Base-by-base conservation (phyloP, 1,140 invertebrate species). In the Bombus haemorrhoidalis region DNA sequence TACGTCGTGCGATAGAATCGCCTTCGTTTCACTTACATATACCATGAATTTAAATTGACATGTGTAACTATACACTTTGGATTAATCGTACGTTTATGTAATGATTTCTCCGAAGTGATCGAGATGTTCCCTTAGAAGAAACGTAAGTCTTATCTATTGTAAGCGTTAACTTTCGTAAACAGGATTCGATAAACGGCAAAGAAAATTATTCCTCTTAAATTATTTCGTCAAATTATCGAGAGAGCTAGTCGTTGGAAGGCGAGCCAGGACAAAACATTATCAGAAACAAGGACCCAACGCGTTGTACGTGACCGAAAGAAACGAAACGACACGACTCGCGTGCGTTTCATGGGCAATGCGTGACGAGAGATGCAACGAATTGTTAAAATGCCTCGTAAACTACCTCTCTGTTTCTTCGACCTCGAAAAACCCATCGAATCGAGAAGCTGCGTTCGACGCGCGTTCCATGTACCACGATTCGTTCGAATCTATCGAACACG, bases 301-400 rank as follows among this genome's bases (percentile, higher is more conserved):
- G 71, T 25, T 12, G 64, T 64, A 57, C 75, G 75, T 78, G 75
- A 78, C 75, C 75, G 53, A 32, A 25, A 37, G 77, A 34, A 74
- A 28, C 47, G 43, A 43, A 39, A 81, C 34, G 28, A 53, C 69
- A 32, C 76, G 76, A 43, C 13, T 41, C 76, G 78, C 62, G 37
- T 41, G n/a, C 53, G 53, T 47, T 76, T 37, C 32, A 59, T 32
- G 74, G 74, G 47, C 15, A 43, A 57, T 25, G 64, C 78, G 78
- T 43, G 62, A 79, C 74, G 74, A 39, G 53, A 74, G 32, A 74
- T n/a, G 72, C 73, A 39, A 72, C 47, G 53, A 72, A 64, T 86
- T 37, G 75, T 73, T 39, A 43, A 73, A 73, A 32, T 43, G 22
- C 39, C 71, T 73, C 37, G 39, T 43, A 43, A 73, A 71, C 68